A percentile compares a stretch with the other conserved stretches of the same genome.
Evolutionary conservation across 2,113 vertebrate genomes (phyloP).

Genomic region (Ictalurus furcatus): DNA sequence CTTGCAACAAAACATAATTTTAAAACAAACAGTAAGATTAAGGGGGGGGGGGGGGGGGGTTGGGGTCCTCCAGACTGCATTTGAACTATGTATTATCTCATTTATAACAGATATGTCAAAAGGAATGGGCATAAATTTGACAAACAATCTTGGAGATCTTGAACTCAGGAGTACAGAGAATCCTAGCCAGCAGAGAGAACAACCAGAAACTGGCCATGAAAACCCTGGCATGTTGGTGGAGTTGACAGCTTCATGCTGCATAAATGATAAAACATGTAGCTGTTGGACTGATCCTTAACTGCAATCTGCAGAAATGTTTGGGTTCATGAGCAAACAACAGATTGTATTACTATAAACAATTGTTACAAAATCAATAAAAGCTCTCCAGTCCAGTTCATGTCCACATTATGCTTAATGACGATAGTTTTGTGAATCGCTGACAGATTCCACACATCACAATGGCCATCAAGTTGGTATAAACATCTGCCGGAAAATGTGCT

Average conservation of each 20-base stretch:
- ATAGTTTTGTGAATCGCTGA: background rate
- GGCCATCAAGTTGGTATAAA: background rate
- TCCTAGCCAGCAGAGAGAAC: background rate
- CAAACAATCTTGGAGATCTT: background rate
- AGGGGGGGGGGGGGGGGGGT: too few species aligned
- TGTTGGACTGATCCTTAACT: background rate
- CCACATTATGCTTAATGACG: conserved; percentile 39
- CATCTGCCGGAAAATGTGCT: too few species aligned
- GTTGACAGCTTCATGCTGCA: background rate
- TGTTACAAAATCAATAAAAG: background rate
- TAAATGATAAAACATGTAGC: background rate
- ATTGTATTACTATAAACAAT: background rate
- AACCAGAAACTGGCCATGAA: background rate
- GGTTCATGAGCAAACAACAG: background rate
- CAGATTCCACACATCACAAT: background rate
- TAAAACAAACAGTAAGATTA: background rate
- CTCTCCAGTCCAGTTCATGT: conserved; percentile 49
- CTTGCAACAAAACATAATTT: background rate
- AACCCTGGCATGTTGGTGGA: background rate
- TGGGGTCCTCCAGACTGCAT: background rate
- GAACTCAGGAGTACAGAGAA: background rate
- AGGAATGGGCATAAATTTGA: background rate
- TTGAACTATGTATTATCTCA: background rate
- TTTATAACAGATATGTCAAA: background rate
- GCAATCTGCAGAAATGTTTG: background rate